Evolutionary conservation across 2,113 vertebrate genomes (phyloP).

Genomic region (Myiopsitta monachus): DNA sequence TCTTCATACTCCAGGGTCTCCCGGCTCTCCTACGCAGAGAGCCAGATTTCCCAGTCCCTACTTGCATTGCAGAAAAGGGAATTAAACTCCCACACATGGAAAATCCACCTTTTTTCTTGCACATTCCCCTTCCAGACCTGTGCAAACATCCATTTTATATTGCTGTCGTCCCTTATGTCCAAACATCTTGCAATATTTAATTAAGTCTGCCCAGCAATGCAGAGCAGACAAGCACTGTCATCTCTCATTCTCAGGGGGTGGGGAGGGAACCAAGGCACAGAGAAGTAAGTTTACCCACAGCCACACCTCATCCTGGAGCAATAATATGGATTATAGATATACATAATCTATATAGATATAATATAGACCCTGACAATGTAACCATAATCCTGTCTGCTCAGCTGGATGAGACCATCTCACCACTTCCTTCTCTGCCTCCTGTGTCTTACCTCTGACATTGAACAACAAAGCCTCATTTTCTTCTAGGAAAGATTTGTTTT

Average conservation of each 20-base stretch:
- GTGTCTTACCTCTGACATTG: not conserved
- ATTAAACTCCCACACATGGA: constrained; percentile 21
- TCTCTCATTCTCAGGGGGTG: not conserved
- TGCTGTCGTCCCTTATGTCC: not conserved
- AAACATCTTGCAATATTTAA: constrained; percentile 28
- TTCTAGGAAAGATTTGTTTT: not conserved
- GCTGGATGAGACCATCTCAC: not conserved
- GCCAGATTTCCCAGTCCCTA: not conserved
- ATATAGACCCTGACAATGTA: not conserved
- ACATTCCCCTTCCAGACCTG: not conserved
- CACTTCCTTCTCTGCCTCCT: not conserved
- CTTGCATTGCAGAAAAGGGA: constrained; percentile 14
- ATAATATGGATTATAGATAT: not conserved
- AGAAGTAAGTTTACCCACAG: not conserved
- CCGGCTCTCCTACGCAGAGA: not conserved
- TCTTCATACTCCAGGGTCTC: constrained; percentile 1
- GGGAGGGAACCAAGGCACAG: not conserved
- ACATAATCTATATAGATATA: not conserved
- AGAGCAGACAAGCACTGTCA: not conserved
- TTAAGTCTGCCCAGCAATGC: constrained; percentile 36
- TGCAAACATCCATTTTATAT: not conserved
- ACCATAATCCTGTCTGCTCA: not conserved
- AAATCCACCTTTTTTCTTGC: constrained; percentile 7
- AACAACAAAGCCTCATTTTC: not conserved
- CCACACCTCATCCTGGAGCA: not conserved